Base-by-base conservation (phyloP, 1,140 invertebrate genomes). In the Helicoverpa armigera region DNA sequence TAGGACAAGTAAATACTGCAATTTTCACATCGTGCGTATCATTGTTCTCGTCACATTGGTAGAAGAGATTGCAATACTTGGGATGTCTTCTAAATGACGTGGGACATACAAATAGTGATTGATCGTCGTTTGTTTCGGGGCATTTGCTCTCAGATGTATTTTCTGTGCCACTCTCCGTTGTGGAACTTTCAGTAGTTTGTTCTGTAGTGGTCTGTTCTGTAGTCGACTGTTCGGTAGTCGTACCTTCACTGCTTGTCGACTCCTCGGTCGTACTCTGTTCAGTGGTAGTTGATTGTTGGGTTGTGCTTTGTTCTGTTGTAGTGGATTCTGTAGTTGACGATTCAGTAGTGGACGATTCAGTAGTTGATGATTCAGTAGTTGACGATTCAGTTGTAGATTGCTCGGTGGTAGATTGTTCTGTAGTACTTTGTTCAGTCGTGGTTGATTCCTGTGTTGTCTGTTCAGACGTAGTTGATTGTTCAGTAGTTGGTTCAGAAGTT, bases 11-110 rank as follows among this genome's bases (percentile, higher is more conserved):
- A 65, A 98, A 96, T 3, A 97, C 95, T 1, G 97, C 95, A 75
- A 98, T 95, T 86, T 97, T 98, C 7, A 97, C 92, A 82, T 98
- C 96, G 87, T 96, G 96, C 51, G 92, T 96, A 23, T 96, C 94
- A 0, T 95, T 91, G 70, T 96, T 96, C 79, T 95, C 95, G 14
- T 96, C 97, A 89, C 98, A 98, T 90, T 98, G 97, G 86, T 98
- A 98, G 92, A 98, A 98, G 58, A 97, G 90, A 89, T 98, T 97
- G 87, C 98, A 98, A 86, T 97, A 97, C 89, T 98, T 97, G 0
- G 98, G 97, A 95, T 98, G 97, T 82, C 97, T 96, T 86, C 96
- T 96, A 93, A 98, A 98, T 51, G 97, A 97, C 51, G 97, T 97
- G 14, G 97, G 97, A 88, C 98, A 98, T 4, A 97, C 96, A 63